phyloP scores from a whole-genome alignment of 2,888 invertebrate genomes.

The Aporophyla nigra region DNA sequence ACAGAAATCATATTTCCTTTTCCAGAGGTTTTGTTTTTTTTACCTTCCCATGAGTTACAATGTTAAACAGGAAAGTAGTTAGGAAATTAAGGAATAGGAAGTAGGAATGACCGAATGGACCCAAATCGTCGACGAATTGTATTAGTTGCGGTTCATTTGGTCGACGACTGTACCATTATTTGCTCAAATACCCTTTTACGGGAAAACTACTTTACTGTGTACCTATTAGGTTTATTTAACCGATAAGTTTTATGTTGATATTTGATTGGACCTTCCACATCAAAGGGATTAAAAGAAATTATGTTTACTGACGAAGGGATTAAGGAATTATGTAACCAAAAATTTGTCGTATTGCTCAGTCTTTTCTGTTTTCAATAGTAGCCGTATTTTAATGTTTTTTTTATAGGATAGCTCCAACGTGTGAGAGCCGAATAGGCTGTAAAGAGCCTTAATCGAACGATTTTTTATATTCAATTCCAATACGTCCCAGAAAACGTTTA shows the following conservation, averaged over 20 bases:
- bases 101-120: conserved; percentile 1
- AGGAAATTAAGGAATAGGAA: conserved; percentile 25
- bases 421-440: neutral
- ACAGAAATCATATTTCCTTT: conserved; percentile 13
- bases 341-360: neutral
- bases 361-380: too few species aligned
- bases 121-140: conserved; percentile 40
- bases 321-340: neutral
- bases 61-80: conserved; percentile 28
- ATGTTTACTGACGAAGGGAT: neutral
- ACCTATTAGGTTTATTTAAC: conserved; percentile 13
- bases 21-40: conserved; percentile 4
- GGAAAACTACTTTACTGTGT: conserved; percentile 10
- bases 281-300: neutral
- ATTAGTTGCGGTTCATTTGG: conserved; percentile 33
- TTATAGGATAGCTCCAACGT: neutral
- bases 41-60: conserved; percentile 14
- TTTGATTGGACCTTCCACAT: conserved; percentile 8
- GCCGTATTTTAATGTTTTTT: neutral
- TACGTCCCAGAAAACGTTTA: neutral
- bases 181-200: conserved; percentile 19
- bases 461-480: conserved; percentile 14
- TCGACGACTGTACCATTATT: conserved; percentile 20
- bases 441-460: neutral
- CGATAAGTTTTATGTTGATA: conserved; percentile 21